Conservation (phyloP, 92 coral and sea anemone genomes). For the Palythoa grandiflora region DNA sequence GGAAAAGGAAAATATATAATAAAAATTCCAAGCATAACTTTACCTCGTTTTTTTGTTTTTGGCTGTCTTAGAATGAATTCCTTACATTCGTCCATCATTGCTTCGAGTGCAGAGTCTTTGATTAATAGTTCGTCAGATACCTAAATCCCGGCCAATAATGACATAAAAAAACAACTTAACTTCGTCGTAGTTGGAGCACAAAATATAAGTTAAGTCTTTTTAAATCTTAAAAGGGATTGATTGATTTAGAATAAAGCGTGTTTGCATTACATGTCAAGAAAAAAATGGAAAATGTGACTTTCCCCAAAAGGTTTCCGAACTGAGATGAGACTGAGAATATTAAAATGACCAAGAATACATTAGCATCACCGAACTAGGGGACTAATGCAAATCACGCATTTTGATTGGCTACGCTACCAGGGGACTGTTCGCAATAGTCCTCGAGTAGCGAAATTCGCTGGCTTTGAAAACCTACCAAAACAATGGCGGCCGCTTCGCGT, state of each 20-base stretch:
- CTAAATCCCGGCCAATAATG: not conserved
- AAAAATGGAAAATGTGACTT: not conserved
- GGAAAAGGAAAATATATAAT: not conserved
- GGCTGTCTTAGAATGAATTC: conserved; percentile 32
- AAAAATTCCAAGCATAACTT: not conserved
- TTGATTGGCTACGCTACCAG: no score
- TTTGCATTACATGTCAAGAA: not conserved
- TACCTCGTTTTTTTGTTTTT: conserved; percentile 37
- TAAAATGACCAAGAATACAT: no score
- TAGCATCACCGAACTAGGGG: no score
- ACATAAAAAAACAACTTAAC: not conserved
- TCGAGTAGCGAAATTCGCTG: no score
- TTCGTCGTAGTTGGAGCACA: not conserved
- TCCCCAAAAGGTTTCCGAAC: not conserved
- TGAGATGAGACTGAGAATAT: no score
- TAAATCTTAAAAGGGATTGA: not conserved
- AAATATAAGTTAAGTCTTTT: not conserved
- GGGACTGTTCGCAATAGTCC: no score
- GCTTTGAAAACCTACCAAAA: no score
- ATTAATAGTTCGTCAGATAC: conserved; percentile 24
- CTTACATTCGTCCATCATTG: conserved; percentile 35
- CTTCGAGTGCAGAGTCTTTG: conserved; percentile 39
- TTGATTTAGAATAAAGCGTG: no score
- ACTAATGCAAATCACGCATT: no score
- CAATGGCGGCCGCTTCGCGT: no score